Conservation (phyloP, 2,113 vertebrate genomes). For the Patagioenas fasciata region DNA sequence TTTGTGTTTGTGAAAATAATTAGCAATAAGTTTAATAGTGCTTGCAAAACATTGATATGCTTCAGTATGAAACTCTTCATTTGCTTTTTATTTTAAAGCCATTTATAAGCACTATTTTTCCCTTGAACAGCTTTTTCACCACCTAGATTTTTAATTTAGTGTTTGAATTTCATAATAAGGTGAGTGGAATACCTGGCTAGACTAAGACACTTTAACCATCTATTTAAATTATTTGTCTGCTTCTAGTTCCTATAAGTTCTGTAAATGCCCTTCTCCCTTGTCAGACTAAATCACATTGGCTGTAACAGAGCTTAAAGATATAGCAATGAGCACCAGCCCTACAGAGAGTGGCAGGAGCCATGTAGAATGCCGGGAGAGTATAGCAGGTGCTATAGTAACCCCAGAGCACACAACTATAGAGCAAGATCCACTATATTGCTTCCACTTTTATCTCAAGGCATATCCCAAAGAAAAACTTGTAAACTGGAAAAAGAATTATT, state of each 20-base stretch:
- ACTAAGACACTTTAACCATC: neutral
- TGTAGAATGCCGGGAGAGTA: neutral
- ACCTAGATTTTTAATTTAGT: neutral
- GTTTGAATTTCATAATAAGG: neutral
- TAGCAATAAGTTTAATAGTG: neutral
- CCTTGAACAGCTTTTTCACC: neutral
- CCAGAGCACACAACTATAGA: neutral
- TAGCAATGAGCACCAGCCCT: neutral
- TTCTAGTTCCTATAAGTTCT: fast-evolving
- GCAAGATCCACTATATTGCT: neutral
- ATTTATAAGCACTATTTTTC: neutral
- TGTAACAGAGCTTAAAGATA: neutral
- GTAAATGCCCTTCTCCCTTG: neutral
- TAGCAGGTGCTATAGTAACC: neutral
- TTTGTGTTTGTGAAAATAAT: neutral
- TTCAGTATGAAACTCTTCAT: fast-evolving
- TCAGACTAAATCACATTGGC: neutral
- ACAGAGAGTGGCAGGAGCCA: neutral
- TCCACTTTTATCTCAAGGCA: neutral
- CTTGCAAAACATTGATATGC: neutral
- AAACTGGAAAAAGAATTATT: constrained; percentile 9
- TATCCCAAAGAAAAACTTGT: neutral
- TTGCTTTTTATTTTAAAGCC: neutral
- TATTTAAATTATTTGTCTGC: neutral
- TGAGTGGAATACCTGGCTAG: neutral